These are phyloP conservation scores for Plectrocnemia conspersa DNA, from an alignment of 1,140 invertebrate genomes.

Conservation along the genomic window DNA sequence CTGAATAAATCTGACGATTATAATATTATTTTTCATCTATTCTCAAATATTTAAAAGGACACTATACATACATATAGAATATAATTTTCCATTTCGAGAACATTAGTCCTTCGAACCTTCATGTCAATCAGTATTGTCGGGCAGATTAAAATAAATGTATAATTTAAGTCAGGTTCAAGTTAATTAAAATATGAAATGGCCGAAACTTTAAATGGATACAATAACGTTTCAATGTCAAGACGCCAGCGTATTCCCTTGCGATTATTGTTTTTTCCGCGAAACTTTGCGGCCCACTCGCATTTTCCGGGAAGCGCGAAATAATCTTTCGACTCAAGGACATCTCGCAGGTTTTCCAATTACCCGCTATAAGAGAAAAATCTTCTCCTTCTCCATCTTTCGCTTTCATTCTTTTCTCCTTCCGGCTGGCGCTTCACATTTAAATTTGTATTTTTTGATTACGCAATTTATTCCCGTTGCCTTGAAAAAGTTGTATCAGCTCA, in stretches of 20 bases:
- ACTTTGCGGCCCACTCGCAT: too few relatives aligned
- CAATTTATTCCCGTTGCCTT: not conserved
- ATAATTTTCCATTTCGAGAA: too few relatives aligned
- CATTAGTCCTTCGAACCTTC: too few relatives aligned
- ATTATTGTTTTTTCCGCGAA: too few relatives aligned
- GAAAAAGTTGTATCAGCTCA: not conserved
- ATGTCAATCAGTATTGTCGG: too few relatives aligned
- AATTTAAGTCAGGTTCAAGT: too few relatives aligned
- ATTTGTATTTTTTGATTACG: not conserved
- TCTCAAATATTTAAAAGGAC: too few relatives aligned
- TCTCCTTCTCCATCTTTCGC: not conserved
- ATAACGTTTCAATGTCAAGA: not conserved
- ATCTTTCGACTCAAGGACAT: slow-evolving; percentile 1
- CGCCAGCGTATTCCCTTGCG: not conserved
- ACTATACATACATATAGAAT: too few relatives aligned
- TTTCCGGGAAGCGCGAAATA: slow-evolving; percentile 3
- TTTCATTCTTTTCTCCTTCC: not conserved
- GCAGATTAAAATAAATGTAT: too few relatives aligned
- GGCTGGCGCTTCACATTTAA: not conserved
- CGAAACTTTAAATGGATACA: not conserved
- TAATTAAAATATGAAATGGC: too few relatives aligned
- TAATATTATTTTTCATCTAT: too few relatives aligned
- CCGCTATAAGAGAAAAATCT: not conserved
- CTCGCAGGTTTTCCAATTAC: slow-evolving; percentile 13
- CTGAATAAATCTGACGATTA: too few relatives aligned